phyloP scores from a whole-genome alignment of 2,797 vertebrate species.

The Spinus pinus region DNA sequence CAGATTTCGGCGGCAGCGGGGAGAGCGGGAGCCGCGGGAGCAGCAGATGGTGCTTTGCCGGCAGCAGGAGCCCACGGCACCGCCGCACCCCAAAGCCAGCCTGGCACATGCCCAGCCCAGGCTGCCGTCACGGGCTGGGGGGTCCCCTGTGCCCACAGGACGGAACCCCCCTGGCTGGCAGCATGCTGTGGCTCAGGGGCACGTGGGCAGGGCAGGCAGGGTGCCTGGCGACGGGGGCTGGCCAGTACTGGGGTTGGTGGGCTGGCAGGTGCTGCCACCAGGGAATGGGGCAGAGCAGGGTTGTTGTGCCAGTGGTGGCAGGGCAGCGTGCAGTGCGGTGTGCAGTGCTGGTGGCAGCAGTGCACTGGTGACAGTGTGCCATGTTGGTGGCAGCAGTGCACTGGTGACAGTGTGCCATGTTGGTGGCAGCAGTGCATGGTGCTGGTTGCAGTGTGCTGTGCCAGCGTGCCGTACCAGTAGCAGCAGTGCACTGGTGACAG shows the following conservation, averaged over 20 bases:
- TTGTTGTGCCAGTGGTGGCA: not conserved
- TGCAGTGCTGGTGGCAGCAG: accelerated
- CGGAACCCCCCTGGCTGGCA: not conserved
- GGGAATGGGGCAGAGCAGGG: not conserved
- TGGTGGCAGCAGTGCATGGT: too few relatives aligned
- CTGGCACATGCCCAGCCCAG: not conserved
- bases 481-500: not conserved
- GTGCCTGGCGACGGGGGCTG: not conserved
- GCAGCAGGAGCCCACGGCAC: not conserved
- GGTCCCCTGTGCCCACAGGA: accelerated
- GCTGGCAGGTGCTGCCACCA: accelerated
- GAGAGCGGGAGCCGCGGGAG: not conserved
- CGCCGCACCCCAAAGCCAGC: not conserved
- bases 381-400: accelerated
- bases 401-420: too few relatives aligned
- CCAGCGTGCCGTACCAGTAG: accelerated
- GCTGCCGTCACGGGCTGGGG: not conserved
- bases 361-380: not conserved
- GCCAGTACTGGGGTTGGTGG: accelerated
- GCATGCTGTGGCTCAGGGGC: not conserved
- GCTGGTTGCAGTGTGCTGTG: not conserved
- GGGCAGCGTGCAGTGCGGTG: not conserved
- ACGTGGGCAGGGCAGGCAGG: accelerated
- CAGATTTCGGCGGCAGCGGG: not conserved
- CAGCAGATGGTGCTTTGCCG: slow-evolving; percentile 47